Evolutionary conservation across 2,797 vertebrate genomes (phyloP), one percentile per base, ranked within the genome.

Genomic region (Acanthopagrus latus): DNA sequence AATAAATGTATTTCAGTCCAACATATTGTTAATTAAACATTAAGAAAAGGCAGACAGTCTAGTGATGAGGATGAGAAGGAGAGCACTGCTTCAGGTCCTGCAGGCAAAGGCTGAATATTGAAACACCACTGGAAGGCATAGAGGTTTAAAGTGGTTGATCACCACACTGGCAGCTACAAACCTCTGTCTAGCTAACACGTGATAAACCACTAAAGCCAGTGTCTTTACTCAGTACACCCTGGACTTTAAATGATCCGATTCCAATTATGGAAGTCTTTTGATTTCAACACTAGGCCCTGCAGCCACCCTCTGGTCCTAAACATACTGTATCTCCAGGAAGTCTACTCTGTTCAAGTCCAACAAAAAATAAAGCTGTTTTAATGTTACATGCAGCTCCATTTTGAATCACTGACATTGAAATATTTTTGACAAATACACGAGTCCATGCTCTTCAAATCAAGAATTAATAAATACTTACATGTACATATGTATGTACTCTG

Each of bases 91-190:
- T 46, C 44, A 16, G 27, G 25, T 72, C 55, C 74, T 74, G 75
- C 58, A 76, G 66, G 56, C 58, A 58, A 52, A 58, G 23, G 43
- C 38, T 77, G 64, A 78, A 80, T 74, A 76, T n/a, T 71, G 33
- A 83, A 81, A 74, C 33, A 50, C 20, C 51, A 57, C 74, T 82
- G 58, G 64, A 71, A 64, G 80, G 52, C 62, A 81, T 55, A 27
- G 54, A 56, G 58, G 46, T 76, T 69, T 72, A 2, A 70, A 68
- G 14, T 68, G 58, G 27, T 67, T n/a, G 58, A 77, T 27, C 43
- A 67, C 46, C 74, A 44, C 68, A 79, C 60, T 44, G 72, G 38
- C 47, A 65, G 60, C 48, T 58, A 47, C 50, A 77, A 21, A 74
- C 43, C 3, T 55, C 54, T 27, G 33, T 33, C 48, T 59, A 47